These are phyloP conservation scores for Drosophila guanche DNA, from an alignment of 1,140 invertebrate species.

Conservation along the genomic window DNA sequence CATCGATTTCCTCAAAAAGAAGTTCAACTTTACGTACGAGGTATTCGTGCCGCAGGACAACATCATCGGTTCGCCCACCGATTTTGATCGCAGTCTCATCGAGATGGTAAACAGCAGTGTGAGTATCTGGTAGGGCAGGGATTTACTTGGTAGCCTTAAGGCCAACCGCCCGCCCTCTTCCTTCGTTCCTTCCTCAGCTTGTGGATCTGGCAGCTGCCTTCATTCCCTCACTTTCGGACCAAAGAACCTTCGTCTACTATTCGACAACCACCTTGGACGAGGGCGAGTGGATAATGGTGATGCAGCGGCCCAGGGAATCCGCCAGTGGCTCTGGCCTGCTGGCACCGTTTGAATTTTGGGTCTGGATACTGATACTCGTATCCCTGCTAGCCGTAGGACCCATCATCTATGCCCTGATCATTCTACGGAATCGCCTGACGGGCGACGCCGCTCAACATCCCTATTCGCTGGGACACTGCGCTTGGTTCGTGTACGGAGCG, in stretches of 20 bases:
- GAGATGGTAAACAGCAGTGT: slow-evolving; percentile 82
- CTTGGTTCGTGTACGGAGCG: slow-evolving; percentile 95
- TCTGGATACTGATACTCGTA: slow-evolving; percentile 91
- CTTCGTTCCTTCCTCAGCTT: slow-evolving; percentile 84
- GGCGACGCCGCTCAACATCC: slow-evolving; percentile 85
- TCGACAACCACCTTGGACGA: slow-evolving; percentile 88
- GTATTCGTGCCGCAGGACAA: slow-evolving; percentile 86
- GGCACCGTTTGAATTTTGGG: slow-evolving; percentile 90
- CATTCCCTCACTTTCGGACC: slow-evolving; percentile 87
- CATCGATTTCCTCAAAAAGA: slow-evolving; percentile 87
- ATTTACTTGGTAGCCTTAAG: not conserved
- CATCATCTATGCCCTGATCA: slow-evolving; percentile 89
- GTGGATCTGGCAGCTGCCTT: slow-evolving; percentile 91
- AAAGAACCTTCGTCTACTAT: slow-evolving; percentile 86
- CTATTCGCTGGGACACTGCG: slow-evolving; percentile 88
- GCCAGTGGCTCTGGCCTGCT: slow-evolving; percentile 92
- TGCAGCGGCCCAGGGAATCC: slow-evolving; percentile 90
- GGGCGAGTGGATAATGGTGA: slow-evolving; percentile 89
- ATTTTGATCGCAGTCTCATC: slow-evolving; percentile 86
- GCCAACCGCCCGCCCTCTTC: not conserved
- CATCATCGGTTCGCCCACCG: slow-evolving; percentile 81
- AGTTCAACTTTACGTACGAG: slow-evolving; percentile 89
- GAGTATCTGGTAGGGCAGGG: slow-evolving; percentile 15
- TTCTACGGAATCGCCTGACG: slow-evolving; percentile 86
- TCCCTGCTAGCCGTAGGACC: slow-evolving; percentile 90